phyloP scores from a whole-genome alignment of 1,140 invertebrate species.

The Neodiprion fabricii region DNA sequence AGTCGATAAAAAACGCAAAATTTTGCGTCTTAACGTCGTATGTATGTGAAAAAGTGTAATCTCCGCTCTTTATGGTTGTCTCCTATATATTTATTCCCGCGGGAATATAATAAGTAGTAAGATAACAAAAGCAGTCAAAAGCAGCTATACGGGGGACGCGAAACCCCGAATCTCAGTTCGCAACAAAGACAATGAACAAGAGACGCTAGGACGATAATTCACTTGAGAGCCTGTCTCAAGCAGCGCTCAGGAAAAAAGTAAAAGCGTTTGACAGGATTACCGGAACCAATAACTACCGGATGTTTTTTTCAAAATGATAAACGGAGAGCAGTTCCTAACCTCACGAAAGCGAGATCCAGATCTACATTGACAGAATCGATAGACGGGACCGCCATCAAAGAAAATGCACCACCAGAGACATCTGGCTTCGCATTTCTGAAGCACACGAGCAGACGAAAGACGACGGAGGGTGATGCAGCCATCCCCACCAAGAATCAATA shows the following conservation, averaged over 20 bases:
- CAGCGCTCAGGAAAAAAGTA: conserved; percentile 11
- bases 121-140: too few species aligned
- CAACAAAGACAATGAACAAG: conserved; percentile 14
- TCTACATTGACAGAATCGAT: not conserved
- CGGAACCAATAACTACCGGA: not conserved
- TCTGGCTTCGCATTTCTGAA: conserved; percentile 3
- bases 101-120: too few species aligned
- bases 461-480: not conserved
- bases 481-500: not conserved
- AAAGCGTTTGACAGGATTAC: conserved; percentile 10
- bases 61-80: too few species aligned
- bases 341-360: not conserved
- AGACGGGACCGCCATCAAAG: not conserved
- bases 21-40: too few species aligned
- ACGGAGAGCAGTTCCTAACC: conserved; percentile 4
- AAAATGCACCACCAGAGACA: not conserved
- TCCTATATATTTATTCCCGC: too few species aligned
- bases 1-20: too few species aligned
- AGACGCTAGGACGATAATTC: conserved; percentile 1
- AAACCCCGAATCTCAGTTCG: too few species aligned
- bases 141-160: too few species aligned
- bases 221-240: not conserved
- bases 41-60: too few species aligned
- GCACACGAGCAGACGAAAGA: not conserved
- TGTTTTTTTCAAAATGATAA: conserved; percentile 1